Evolutionary conservation across 2,797 vertebrate genomes (phyloP), one percentile per base, ranked within the genome.

Genomic region (Sebastes elongatus): DNA sequence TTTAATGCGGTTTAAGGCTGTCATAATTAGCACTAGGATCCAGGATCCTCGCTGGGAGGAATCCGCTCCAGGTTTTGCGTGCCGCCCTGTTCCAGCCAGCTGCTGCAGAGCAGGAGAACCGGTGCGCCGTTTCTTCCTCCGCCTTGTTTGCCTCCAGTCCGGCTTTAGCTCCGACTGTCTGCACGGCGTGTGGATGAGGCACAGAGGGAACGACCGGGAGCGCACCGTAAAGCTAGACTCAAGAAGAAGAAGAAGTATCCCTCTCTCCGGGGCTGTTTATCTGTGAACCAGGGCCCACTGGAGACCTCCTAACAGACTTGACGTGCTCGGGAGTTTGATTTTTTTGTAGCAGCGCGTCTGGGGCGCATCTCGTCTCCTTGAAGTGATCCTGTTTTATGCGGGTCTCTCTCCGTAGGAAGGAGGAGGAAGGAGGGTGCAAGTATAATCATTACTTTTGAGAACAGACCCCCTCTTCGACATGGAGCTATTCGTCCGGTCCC

Each of bases 51-150:
- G 38, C 82, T 89, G 81, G 0, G 0, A 10, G 2, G 38, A 42
- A 6, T 97, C 97, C 93, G 94, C 94, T 93, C 97, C 97, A 85
- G 94, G 97, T 96, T 97, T 99, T 97, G 74, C 71, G 87, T 20
- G 16, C 89, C 84, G 93, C 95, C 93, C 71, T 86, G 88, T 10
- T 91, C 74, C 86, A 91, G 92, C 94, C 93, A 94, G 93, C 96
- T 95, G 93, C 96, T 95, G 96, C 96, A 94, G 94, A 93, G 94
- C 94, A 90, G 92, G 94, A 94, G 93, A 95, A 95, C 94, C 94
- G 91, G 94, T 95, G 89, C 94, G 93, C 95, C 86, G 89, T 79
- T 80, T 80, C 77, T 33, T 88, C 81, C 72, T 90, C 91, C 91
- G 90, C 83, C 91, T 90, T 81, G 89, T 89, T 90, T 83, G 93